A percentile compares a stretch with the other conserved stretches of the same genome.
Conservation (phyloP, 2,113 vertebrate genomes). For the Mirounga angustirostris region DNA sequence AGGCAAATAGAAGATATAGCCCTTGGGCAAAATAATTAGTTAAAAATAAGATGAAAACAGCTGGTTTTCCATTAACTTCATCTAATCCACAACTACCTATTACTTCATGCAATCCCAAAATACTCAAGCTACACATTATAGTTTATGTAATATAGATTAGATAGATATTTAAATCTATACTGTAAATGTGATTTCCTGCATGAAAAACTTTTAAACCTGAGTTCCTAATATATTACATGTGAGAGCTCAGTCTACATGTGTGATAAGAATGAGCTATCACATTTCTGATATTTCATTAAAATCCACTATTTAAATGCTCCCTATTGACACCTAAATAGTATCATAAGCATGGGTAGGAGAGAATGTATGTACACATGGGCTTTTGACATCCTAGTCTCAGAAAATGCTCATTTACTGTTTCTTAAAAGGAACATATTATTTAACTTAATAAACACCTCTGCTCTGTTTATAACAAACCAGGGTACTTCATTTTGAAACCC, state of each 20-base stretch:
- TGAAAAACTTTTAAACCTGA: constrained; percentile 1
- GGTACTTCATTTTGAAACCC: constrained; percentile 51
- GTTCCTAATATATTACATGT: neutral
- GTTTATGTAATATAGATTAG: neutral
- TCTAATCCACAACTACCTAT: constrained; percentile 3
- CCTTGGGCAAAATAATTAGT: neutral
- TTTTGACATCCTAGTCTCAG: neutral
- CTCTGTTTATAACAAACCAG: neutral
- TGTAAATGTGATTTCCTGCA: neutral
- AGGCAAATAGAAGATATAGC: neutral
- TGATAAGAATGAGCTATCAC: neutral
- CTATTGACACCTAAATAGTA: neutral
- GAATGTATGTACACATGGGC: neutral
- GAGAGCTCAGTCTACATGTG: neutral
- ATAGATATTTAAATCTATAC: neutral
- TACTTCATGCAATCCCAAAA: neutral
- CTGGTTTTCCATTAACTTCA: neutral
- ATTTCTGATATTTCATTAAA: constrained; percentile 45
- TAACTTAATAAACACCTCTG: neutral
- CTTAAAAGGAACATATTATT: neutral
- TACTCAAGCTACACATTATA: neutral
- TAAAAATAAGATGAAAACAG: neutral
- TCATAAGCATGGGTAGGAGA: neutral
- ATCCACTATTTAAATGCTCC: constrained; percentile 14
- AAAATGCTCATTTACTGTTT: constrained; percentile 11